These are phyloP conservation scores for Psittacara wagleri DNA, from an alignment of 2,113 vertebrate genomes.

Conservation along the genomic window DNA sequence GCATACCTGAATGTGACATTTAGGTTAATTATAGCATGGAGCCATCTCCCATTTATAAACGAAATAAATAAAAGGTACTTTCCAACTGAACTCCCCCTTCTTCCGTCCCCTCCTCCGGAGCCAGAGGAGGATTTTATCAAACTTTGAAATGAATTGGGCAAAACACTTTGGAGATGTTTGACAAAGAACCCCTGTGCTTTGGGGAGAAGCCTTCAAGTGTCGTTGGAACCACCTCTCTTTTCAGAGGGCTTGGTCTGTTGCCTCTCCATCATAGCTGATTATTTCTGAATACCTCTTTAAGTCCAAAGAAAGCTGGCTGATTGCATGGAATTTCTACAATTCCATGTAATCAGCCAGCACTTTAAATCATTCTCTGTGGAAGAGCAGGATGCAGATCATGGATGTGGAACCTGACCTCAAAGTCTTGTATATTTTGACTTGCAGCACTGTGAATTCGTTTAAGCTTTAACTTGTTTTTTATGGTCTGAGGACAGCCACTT, in stretches of 20 bases:
- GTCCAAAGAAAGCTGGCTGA: neutral
- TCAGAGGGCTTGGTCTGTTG: neutral
- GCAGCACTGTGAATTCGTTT: neutral
- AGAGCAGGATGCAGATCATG: neutral
- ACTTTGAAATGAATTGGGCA: constrained; percentile 35
- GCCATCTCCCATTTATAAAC: neutral
- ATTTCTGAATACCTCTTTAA: neutral
- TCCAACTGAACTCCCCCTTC: neutral
- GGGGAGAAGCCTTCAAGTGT: neutral
- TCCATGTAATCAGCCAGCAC: neutral
- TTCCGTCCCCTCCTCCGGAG: neutral
- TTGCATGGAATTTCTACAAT: neutral
- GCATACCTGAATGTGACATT: neutral
- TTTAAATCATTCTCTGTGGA: neutral
- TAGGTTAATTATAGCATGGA: constrained; percentile 8
- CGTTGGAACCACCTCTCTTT: neutral
- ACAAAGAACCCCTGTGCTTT: constrained; percentile 12
- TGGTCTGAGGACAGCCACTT: neutral
- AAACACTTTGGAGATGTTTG: constrained; percentile 5
- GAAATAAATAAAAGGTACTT: neutral
- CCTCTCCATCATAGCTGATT: neutral
- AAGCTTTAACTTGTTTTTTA: neutral
- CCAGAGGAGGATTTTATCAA: constrained; percentile 48
- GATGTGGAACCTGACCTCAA: neutral
- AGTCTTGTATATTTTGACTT: neutral